Conservation (phyloP, 1,140 invertebrate genomes). For the Pseudomyrmex pallidus region DNA sequence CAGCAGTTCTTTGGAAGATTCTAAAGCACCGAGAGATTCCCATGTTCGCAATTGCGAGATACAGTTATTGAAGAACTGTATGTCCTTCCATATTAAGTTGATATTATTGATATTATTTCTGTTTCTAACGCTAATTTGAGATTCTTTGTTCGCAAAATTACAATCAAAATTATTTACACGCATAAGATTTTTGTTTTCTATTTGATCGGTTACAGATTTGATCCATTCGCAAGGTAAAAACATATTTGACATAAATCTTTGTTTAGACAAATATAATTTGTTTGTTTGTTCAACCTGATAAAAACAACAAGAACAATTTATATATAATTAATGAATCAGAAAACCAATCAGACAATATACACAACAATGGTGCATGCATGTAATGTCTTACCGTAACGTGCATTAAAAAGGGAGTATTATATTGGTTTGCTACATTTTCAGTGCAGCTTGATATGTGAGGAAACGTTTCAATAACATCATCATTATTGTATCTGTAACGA, state of each 20-base stretch:
- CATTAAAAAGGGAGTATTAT: slow-evolving; percentile 7
- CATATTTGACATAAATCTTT: slow-evolving; percentile 37
- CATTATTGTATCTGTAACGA: slow-evolving; percentile 38
- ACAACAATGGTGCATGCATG: not conserved
- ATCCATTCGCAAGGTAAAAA: slow-evolving; percentile 27
- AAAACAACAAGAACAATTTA: not conserved
- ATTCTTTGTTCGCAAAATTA: slow-evolving; percentile 44
- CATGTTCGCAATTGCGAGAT: slow-evolving; percentile 76
- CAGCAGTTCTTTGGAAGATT: slow-evolving; percentile 72
- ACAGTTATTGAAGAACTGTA: not conserved
- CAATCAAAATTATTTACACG: slow-evolving; percentile 45
- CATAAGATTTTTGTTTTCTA: slow-evolving; percentile 53
- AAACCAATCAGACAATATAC: not conserved
- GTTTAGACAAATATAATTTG: slow-evolving; percentile 52
- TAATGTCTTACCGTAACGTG: slow-evolving; percentile 31
- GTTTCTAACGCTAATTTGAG: not conserved
- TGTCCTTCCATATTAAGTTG: slow-evolving; percentile 35
- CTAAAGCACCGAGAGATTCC: slow-evolving; percentile 78
- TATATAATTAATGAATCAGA: too few relatives aligned
- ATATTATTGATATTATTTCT: slow-evolving; percentile 8
- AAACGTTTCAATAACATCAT: slow-evolving; percentile 11
- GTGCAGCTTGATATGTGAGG: slow-evolving; percentile 36
- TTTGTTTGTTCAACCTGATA: slow-evolving; percentile 40
- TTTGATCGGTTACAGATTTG: slow-evolving; percentile 11
- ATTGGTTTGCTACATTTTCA: slow-evolving; percentile 16